Base-by-base conservation (phyloP, 92 coral and sea anemone species). In the Umimayanthus kanabou region DNA sequence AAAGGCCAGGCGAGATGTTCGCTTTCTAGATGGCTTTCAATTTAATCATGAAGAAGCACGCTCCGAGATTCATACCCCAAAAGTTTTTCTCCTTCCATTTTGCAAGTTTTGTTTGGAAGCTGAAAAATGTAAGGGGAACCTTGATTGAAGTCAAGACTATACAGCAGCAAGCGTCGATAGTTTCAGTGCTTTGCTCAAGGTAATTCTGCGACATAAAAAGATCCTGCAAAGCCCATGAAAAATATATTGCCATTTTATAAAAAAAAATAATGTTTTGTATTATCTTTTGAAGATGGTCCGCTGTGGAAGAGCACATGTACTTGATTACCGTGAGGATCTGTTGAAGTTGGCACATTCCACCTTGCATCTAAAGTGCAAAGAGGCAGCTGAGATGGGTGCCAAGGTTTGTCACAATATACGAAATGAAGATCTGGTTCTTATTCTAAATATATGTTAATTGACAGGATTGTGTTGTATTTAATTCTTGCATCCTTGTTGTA, bases 311-410 rank as follows among this genome's bases (percentile, higher is more conserved):
- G 53, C 88, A 67, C 73, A 90, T 43, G 39, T 94, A 39, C 91
- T 96, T 37, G 64, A 80, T 70, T 92, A 96, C 88, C 94, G 93
- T 42, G 88, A 95, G 9, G 95, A 95, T 49, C 90, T 97, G 14
- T 76, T 90, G 43, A 88, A 92, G 9, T 85, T 91, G 23, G 82
- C 95, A 5, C 92, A 95, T 47, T 82, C 92, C 20, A 91, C 97
- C 18, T 85, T 97, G 43, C 94, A 92, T 66, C 85, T 97, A 13
- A 97, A 95, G 91, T 95, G 98, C 92, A 97, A 97, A 87, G 94
- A 93, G 75, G 99, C 96, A 20, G 98, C 96, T 22, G 93, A 95
- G 58, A 47, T 97, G 70, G 98, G 94, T 42, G 97, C 98, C 1
- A 97, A 93, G 92, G 99, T 97, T 49, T 22, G 91, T 80, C 20